Percentiles rank a stretch among this genome's conserved stretches.
phyloP scores from a whole-genome alignment of 2,888 invertebrate genomes.

The Oxycera nigricornis region DNA sequence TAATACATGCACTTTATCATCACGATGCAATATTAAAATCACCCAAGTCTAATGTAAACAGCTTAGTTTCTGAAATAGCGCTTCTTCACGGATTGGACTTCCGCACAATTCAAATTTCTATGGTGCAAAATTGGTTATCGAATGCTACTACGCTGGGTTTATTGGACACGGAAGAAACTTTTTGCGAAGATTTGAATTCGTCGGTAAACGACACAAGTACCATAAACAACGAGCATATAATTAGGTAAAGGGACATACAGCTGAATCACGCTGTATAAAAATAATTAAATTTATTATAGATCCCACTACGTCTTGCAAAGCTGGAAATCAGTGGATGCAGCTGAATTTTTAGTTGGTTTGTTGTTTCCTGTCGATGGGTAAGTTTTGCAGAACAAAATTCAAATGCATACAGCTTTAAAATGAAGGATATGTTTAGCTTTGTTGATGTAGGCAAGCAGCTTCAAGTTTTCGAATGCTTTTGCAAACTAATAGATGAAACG shows the following conservation, averaged over 20 bases:
- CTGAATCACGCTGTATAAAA: not conserved
- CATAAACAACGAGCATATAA: constrained; percentile 56
- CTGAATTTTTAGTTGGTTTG: constrained; percentile 56
- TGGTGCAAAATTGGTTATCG: constrained; percentile 60
- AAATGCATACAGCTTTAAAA: not conserved
- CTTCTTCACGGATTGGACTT: constrained; percentile 55
- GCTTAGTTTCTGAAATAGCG: constrained; percentile 57
- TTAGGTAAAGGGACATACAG: constrained; percentile 48
- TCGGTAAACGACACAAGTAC: constrained; percentile 41
- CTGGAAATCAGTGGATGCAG: constrained; percentile 58
- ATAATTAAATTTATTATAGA: constrained; percentile 47
- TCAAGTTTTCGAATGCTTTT: constrained; percentile 60
- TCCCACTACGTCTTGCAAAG: constrained; percentile 60
- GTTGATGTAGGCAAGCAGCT: constrained; percentile 57
- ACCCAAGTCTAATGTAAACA: constrained; percentile 59
- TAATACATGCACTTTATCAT: constrained; percentile 58
- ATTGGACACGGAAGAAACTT: constrained; percentile 59
- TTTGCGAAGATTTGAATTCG: constrained; percentile 56
- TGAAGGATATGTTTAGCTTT: constrained; percentile 33
- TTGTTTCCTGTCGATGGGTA: constrained; percentile 59
- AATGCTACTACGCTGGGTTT: constrained; percentile 51
- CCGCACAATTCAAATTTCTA: constrained; percentile 55
- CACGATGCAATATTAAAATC: constrained; percentile 57
- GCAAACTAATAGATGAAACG: constrained; percentile 57
- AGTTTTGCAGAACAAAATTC: too few species aligned